A percentile compares a stretch with the other conserved stretches of the same genome.
phyloP scores from a whole-genome alignment of 2,113 vertebrate genomes.

The Arizona elegans region DNA sequence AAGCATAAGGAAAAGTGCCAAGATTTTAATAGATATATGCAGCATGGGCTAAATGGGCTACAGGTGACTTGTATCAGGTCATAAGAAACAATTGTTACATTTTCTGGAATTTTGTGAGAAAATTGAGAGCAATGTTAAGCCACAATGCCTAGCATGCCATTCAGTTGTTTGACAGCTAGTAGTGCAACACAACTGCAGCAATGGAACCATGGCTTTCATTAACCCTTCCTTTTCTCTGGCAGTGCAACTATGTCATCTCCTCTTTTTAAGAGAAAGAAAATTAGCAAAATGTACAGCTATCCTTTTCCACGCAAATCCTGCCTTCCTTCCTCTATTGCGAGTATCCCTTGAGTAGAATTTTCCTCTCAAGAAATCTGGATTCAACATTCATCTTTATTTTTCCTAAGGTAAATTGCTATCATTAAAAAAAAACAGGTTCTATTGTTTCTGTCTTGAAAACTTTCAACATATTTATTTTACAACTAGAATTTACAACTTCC shows the following conservation, averaged over 20 bases:
- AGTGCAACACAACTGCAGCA: neutral
- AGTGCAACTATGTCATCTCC: neutral
- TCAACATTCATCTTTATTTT: neutral
- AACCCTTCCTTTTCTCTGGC: neutral
- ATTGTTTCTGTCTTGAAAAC: neutral
- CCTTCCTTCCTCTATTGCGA: neutral
- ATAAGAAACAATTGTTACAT: neutral
- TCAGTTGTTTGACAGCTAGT: neutral
- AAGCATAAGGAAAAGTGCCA: neutral
- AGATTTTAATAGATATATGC: constrained; percentile 26
- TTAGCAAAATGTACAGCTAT: no score
- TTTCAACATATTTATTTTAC: neutral
- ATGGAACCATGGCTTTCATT: neutral
- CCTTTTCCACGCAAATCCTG: neutral
- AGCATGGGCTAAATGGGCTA: neutral
- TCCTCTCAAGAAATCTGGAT: neutral
- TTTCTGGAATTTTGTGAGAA: neutral
- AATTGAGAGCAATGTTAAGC: neutral
- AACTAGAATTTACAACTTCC: neutral
- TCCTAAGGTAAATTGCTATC: neutral
- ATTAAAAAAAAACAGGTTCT: neutral
- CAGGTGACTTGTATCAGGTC: neutral
- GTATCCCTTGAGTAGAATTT: neutral
- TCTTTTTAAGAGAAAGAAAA: neutral
- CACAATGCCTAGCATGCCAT: neutral